Conservation (phyloP, 2,797 vertebrate genomes). For the Octomys mimax region DNA sequence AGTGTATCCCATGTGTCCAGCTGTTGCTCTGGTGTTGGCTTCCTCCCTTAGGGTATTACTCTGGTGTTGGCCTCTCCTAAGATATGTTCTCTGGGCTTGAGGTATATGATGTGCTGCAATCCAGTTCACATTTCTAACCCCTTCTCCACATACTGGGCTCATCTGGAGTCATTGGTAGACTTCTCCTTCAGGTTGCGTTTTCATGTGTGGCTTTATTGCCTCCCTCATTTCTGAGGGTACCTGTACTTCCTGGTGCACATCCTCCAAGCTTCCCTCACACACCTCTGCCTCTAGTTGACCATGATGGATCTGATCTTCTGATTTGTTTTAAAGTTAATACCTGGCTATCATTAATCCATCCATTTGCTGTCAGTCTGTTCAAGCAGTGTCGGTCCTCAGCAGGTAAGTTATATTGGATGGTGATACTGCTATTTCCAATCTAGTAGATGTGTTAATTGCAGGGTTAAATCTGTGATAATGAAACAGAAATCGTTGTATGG, state of each 20-base stretch:
- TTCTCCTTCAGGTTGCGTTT: background rate
- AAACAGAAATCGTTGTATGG: background rate
- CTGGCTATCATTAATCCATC: background rate
- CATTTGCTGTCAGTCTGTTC: background rate
- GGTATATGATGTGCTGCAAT: background rate
- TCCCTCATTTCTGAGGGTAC: background rate
- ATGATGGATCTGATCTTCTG: background rate
- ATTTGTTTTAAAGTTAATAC: conserved; percentile 16
- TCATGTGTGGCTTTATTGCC: background rate
- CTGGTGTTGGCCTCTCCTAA: background rate
- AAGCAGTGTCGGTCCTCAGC: background rate
- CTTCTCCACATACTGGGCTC: background rate
- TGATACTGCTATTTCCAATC: background rate
- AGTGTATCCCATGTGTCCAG: background rate
- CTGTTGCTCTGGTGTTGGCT: background rate
- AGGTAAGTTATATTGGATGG: background rate
- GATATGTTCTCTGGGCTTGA: background rate
- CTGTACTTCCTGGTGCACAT: background rate
- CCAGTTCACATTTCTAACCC: background rate
- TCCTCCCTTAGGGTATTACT: background rate
- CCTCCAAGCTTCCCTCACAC: background rate
- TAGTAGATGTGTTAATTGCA: background rate
- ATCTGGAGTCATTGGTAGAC: background rate
- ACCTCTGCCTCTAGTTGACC: background rate
- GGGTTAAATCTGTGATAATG: background rate